phyloP scores from a whole-genome alignment of 2,888 invertebrate species.

The Rhamnusium bicolor region DNA sequence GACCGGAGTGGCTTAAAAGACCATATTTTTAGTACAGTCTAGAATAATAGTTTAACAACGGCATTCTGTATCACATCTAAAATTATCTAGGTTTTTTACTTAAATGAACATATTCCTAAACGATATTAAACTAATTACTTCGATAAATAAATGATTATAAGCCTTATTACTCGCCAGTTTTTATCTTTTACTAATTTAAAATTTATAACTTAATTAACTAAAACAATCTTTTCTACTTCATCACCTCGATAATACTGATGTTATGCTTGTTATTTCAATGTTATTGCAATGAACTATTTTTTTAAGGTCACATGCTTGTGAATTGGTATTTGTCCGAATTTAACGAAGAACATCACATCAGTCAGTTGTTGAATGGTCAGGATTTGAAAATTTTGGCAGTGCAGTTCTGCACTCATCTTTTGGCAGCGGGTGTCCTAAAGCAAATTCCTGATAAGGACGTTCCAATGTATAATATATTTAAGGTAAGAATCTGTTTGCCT shows the following conservation, averaged over 20 bases:
- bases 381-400: constrained; percentile 85
- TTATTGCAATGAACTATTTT: constrained; percentile 28
- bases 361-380: constrained; percentile 77
- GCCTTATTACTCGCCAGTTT: too few species aligned
- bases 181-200: too few species aligned
- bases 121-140: too few species aligned
- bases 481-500: too few species aligned
- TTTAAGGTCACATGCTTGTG: constrained; percentile 89
- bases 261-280: constrained; percentile 22
- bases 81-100: too few species aligned
- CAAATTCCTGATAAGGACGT: constrained; percentile 85
- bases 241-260: constrained; percentile 5
- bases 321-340: constrained; percentile 90
- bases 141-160: too few species aligned
- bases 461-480: constrained; percentile 79
- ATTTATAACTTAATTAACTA: background rate
- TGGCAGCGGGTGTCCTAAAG: constrained; percentile 89
- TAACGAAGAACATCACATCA: constrained; percentile 79
- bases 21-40: too few species aligned
- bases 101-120: too few species aligned
- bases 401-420: constrained; percentile 90
- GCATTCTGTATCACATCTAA: too few species aligned
- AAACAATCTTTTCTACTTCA: background rate
- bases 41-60: too few species aligned
- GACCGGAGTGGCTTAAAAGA: too few species aligned